Evolutionary conservation across 2,888 invertebrate species (phyloP), one percentile per base, ranked within the genome.

Genomic region (Dioctria rufipes): DNA sequence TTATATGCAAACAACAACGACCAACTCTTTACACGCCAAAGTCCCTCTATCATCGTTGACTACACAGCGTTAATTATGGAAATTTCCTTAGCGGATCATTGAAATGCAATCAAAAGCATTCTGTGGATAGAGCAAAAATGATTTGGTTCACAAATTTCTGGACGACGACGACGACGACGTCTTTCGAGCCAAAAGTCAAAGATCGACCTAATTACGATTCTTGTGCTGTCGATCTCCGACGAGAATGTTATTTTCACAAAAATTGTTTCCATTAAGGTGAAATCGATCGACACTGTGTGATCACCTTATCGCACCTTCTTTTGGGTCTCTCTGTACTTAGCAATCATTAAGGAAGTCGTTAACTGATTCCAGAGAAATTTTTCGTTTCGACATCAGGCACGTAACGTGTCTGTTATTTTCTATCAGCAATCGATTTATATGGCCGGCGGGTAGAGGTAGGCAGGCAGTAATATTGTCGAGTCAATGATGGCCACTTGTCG

Each of bases 311-410:
- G 77, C 46, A 58, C 77, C 77, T 63, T 77, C 77, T 66, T 77
- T 66, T 49, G 61, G 77, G 25, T 25, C 25, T 25, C 25, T 77
- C 46, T 39, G 63, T 63, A 77, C 40, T 63, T 63, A 77, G 63
- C 46, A 66, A 51, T 78, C 66, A 78, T 78, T 78, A 78, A 78
- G 78, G 78, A 78, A 78, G 58, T 78, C 78, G 78, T 78, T 66
- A 67, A 66, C 66, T 51, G 66, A 78, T 78, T 78, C 65, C 58
- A 63, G 61, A 40, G 77, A 77, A 77, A 77, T 58, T 78, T 25
- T 25, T 65, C 66, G 65, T 78, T 66, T 78, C 78, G 58, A 78
- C 54, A 78, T 78, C 78, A 78, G 54, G 42, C 67, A 78, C 78
- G 67, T 67, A 78, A 37, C 42, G 54, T 54, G 66, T 40, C 54